Evolutionary conservation across 2,797 vertebrate genomes (phyloP).

Genomic region (Acomys russatus): DNA sequence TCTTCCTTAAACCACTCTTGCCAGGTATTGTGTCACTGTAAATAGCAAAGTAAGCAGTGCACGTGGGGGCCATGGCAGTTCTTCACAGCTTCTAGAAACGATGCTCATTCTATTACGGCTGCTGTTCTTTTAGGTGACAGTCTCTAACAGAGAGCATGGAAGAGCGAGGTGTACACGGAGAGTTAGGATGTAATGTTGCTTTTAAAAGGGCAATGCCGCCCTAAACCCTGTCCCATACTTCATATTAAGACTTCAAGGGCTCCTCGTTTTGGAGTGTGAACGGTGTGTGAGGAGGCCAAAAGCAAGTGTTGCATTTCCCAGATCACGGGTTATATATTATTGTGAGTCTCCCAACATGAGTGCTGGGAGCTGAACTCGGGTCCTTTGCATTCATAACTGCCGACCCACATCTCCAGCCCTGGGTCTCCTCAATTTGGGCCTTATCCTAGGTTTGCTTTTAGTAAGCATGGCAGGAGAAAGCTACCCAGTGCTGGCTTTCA

Average conservation of each 20-base stretch:
- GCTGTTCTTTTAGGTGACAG: neutral
- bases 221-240: neutral
- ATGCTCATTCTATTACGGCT: too few species aligned
- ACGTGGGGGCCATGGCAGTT: rapidly evolving
- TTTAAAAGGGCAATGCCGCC: neutral
- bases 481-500: neutral
- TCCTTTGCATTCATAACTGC: neutral
- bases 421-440: neutral
- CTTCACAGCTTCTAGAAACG: neutral
- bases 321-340: neutral
- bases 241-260: neutral
- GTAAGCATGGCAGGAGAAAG: neutral
- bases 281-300: too few species aligned
- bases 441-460: neutral
- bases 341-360: neutral
- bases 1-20: neutral
- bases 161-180: neutral
- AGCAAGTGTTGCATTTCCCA: neutral
- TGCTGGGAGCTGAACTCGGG: neutral
- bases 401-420: neutral
- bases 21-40: neutral
- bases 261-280: neutral
- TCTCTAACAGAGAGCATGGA: neutral
- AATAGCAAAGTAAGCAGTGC: neutral
- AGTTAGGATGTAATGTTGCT: neutral